Conservation (phyloP, 2,797 vertebrate genomes). For the Cyprinella venusta region DNA sequence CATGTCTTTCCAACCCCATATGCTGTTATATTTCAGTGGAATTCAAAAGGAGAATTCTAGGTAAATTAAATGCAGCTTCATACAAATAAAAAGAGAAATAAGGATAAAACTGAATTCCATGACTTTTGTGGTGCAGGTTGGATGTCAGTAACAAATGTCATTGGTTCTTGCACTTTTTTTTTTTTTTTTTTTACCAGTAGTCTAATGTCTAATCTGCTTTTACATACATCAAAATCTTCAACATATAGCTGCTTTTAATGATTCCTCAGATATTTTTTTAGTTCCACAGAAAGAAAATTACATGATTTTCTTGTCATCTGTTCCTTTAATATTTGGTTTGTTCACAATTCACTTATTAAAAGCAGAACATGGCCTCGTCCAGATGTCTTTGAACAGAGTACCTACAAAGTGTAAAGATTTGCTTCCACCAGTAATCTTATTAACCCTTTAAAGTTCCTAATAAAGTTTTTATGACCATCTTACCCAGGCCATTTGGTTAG, state of each 20-base stretch:
- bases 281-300: not conserved
- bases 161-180: not conserved
- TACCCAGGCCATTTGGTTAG: constrained; percentile 22
- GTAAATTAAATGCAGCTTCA: not conserved
- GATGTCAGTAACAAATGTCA: not conserved
- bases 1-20: not conserved
- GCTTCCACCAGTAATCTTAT: not conserved
- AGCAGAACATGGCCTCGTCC: not conserved
- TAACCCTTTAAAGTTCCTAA: constrained; percentile 7
- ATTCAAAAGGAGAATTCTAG: not conserved
- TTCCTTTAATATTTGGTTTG: not conserved
- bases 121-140: not conserved
- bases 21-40: not conserved
- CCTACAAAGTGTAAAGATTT: not conserved
- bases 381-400: not conserved
- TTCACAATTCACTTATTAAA: not conserved
- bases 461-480: not conserved
- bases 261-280: constrained; percentile 1
- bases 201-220: not conserved
- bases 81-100: not conserved
- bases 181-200: not conserved
- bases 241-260: not conserved
- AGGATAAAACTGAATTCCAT: not conserved
- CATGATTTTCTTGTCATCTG: not conserved
- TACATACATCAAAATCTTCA: not conserved